Conservation (phyloP, 2,113 vertebrate genomes). For the Callaeas wilsoni region DNA sequence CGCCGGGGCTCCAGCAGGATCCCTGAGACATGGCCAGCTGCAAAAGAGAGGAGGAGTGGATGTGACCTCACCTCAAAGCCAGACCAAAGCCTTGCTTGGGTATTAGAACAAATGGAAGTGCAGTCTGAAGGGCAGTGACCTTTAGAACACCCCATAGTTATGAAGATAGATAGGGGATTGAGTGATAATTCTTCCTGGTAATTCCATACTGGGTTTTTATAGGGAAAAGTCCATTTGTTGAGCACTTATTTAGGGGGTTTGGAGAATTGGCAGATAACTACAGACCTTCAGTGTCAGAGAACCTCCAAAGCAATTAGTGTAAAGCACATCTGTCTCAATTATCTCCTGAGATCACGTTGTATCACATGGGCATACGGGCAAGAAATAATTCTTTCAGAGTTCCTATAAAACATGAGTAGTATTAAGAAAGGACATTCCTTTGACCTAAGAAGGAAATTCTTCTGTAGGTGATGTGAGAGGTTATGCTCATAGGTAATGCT, state of each 20-base stretch:
- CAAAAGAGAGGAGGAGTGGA: not conserved
- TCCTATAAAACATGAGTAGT: not conserved
- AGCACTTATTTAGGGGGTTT: not conserved
- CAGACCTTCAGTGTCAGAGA: slow-evolving; percentile 16
- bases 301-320: slow-evolving; percentile 47
- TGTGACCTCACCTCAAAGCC: not conserved
- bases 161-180: not conserved
- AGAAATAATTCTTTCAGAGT: not conserved
- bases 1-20: not conserved
- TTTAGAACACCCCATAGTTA: not conserved
- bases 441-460: not conserved
- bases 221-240: not conserved
- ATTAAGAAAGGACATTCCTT: not conserved
- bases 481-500: not conserved
- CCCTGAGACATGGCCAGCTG: not conserved
- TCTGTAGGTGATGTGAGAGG: not conserved
- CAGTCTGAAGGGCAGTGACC: not conserved
- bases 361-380: not conserved
- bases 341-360: not conserved
- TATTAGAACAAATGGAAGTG: not conserved
- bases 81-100: not conserved
- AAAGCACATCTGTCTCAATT: slow-evolving; percentile 7
- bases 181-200: not conserved
- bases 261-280: slow-evolving; percentile 13
- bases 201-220: not conserved